Evolutionary conservation across 2,888 invertebrate species (phyloP), one percentile per base, ranked within the genome.

Genomic region (Drosophila heteroneura): DNA sequence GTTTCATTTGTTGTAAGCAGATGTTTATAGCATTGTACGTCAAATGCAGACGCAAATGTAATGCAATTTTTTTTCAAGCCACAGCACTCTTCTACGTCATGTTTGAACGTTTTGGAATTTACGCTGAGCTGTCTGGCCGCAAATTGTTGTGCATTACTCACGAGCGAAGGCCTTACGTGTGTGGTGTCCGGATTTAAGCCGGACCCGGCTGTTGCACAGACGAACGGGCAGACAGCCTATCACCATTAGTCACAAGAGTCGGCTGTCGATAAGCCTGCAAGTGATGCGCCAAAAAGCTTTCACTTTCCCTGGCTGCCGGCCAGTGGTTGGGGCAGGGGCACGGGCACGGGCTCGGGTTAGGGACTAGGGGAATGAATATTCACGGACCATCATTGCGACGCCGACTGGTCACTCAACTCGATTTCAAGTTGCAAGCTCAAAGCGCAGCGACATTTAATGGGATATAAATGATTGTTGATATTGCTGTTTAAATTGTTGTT

Each of bases 271-370:
- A 76, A 67, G 69, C 39, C 33, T 6, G 16, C 26, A 37, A 70
- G 51, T 70, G 66, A 74, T 75, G 76, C 22, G 57, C 52, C 62
- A 60, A 47, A 58, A 61, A 56, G 72, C 81, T 81, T 81, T 81
- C 69, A 81, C 79, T 81, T 77, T 79, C 75, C 33, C 74, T 52
- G 81, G 54, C 59, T 44, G 35, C 49, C 22, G 44, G 41, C 58
- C 58, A 60, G 37, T 30, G 39, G 30, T 51, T 26, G 22, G 22
- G 12, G 44, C 49, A 57, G 3, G 37, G 49, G 39, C 47, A 58
- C 5, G 44, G n/a, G 41, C 47, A 58, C 5, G 5, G 54, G 16
- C n/a, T 12, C n/a, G 41, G n/a, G 22, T 37, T 19, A 56, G 19
- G 28, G 19, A 22, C 41, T 22, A 12, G 28, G 52, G 44, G 22